Conservation (phyloP, 2,797 vertebrate species). For the Cuculus canorus region DNA sequence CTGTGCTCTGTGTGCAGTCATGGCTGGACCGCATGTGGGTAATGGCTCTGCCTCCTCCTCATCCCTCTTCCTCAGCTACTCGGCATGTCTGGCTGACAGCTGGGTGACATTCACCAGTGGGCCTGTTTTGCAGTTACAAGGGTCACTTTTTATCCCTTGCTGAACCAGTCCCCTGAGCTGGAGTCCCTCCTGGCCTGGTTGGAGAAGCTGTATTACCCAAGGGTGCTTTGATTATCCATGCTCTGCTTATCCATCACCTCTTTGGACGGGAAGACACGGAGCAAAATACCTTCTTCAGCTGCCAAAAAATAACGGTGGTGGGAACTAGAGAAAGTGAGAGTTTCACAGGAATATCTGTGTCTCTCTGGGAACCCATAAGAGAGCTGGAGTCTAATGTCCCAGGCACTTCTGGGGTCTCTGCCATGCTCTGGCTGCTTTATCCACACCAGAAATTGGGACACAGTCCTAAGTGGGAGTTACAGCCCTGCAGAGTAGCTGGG, state of each 20-base stretch:
- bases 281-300: background rate
- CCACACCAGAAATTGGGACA: background rate
- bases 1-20: background rate
- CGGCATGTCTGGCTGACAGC: background rate
- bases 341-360: background rate
- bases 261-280: background rate
- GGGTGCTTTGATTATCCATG: background rate
- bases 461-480: accelerated
- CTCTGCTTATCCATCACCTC: background rate
- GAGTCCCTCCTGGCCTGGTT: background rate
- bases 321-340: background rate
- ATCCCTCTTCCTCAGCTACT: background rate
- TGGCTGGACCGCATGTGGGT: background rate
- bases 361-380: background rate
- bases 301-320: background rate
- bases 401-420: background rate
- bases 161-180: background rate
- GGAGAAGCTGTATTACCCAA: background rate
- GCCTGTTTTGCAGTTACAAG: background rate
- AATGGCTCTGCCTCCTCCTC: background rate
- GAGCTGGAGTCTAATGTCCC: background rate
- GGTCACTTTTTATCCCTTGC: background rate
- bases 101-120: background rate
- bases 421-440: background rate
- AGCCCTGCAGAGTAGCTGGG: background rate